phyloP scores from a whole-genome alignment of 2,888 invertebrate genomes.

The Papilio gigon region DNA sequence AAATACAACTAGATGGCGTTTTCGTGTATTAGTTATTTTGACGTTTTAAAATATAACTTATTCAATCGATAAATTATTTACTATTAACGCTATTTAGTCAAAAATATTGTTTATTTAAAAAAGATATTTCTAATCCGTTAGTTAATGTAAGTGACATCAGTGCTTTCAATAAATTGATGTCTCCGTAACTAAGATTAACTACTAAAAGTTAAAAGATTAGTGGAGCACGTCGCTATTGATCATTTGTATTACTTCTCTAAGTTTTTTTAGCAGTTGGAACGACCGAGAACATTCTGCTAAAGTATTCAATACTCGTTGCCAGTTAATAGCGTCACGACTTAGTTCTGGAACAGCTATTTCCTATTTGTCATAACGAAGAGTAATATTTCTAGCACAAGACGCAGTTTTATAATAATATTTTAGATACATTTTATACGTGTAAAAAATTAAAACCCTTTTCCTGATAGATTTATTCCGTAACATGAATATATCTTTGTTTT shows the following conservation, averaged over 20 bases:
- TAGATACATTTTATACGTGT: background rate
- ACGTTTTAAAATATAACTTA: background rate
- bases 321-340: constrained; percentile 12
- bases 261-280: background rate
- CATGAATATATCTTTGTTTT: background rate
- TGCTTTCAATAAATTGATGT: no score
- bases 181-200: background rate
- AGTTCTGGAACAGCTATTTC: constrained; percentile 10
- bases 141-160: no score
- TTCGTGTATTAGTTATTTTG: background rate
- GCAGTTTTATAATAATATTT: background rate
- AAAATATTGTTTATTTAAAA: no score
- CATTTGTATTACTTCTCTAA: background rate
- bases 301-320: constrained; percentile 12
- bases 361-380: constrained; percentile 1
- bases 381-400: background rate
- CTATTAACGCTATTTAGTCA: no score
- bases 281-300: constrained; percentile 7
- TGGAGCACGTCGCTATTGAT: background rate
- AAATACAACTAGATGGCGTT: constrained; percentile 38
- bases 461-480: background rate
- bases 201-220: background rate
- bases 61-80: no score
- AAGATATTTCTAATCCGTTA: background rate
- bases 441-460: background rate